Evolutionary conservation across 2,888 invertebrate species (phyloP), one percentile per base, ranked within the genome.

Genomic region (Theretra japonica): DNA sequence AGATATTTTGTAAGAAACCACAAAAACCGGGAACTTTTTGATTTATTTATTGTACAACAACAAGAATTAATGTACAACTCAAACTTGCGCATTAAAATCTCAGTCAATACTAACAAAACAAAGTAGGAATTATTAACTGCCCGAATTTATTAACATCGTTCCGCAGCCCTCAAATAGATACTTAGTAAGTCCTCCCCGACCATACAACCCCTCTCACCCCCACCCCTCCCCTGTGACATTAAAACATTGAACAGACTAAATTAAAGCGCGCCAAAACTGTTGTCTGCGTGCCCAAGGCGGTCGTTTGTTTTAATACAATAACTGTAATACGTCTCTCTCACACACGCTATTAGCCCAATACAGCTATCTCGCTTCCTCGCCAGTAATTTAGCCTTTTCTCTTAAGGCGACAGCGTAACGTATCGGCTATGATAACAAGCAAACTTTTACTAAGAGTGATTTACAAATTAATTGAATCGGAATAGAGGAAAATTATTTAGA

Each of bases 261-360:
- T 94, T 94, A 94, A 93, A 94, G 90, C 92, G 89, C 90, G 92
- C 93, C 93, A 92, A 93, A 94, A 93, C 92, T 91, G 92, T 91
- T 90, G 90, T 90, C 90, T 89, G 89, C 75, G 88, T 90, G 89
- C 94, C 93, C 94, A 92, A 91, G 93, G 93, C 92, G 90, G 82
- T 89, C 94, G 92, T 94, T 94, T 93, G 92, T 94, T 94, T 94
- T 94, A 93, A 94, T 94, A 94, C 94, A 93, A 93, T 93, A 93
- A 92, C 91, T 86, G 82, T 87, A 72, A 82, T 77, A 83, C 81
- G 79, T 93, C 94, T 88, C 90, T 82, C 80, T 93, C 90, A 80
- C 88, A 87, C 92, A 77, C 78, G 79, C 84, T 84, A 86, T 88
- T 86, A 86, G 81, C 73, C 60, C 59, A 71, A 75, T 88, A 76